These are phyloP conservation scores for Brachyopa scutellaris DNA, from an alignment of 2,888 invertebrate genomes.

Conservation along the genomic window DNA sequence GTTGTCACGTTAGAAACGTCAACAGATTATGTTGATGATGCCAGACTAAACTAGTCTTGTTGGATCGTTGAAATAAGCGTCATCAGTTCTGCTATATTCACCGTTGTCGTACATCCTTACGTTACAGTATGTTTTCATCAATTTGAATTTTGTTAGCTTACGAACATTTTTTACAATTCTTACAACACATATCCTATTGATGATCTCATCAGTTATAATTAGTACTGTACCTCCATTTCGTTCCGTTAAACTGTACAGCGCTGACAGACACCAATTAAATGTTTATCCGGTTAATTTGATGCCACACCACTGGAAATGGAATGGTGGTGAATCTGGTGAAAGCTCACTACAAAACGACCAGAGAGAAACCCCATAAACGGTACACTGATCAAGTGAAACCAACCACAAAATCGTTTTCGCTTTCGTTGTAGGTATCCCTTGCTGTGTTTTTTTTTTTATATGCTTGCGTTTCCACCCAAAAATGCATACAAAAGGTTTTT, in stretches of 20 bases:
- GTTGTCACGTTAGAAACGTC: too few relatives aligned
- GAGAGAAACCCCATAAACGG: conserved; percentile 32
- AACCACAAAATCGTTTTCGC: conserved; percentile 68
- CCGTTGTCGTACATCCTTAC: too few relatives aligned
- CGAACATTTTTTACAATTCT: too few relatives aligned
- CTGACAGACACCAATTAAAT: conserved; percentile 70
- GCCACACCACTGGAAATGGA: conserved; percentile 46
- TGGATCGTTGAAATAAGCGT: too few relatives aligned
- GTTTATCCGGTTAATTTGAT: conserved; percentile 70
- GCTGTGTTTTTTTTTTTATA: conserved; percentile 36
- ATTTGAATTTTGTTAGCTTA: too few relatives aligned
- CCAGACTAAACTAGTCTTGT: too few relatives aligned
- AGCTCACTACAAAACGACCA: conserved; percentile 44
- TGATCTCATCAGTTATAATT: conserved; percentile 39
- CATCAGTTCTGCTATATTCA: too few relatives aligned
- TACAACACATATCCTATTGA: background rate
- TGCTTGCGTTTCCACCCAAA: conserved; percentile 44
- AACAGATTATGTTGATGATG: too few relatives aligned
- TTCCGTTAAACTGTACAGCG: conserved; percentile 42
- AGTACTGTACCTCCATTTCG: conserved; percentile 28
- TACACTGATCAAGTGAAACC: conserved; percentile 70
- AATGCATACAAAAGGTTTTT: conserved; percentile 29
- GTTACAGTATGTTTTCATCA: too few relatives aligned
- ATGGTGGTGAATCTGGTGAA: conserved; percentile 49
- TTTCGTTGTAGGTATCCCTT: conserved; percentile 3